Base-by-base conservation (phyloP, 2,888 invertebrate species). In the Eupithecia dodoneata region DNA sequence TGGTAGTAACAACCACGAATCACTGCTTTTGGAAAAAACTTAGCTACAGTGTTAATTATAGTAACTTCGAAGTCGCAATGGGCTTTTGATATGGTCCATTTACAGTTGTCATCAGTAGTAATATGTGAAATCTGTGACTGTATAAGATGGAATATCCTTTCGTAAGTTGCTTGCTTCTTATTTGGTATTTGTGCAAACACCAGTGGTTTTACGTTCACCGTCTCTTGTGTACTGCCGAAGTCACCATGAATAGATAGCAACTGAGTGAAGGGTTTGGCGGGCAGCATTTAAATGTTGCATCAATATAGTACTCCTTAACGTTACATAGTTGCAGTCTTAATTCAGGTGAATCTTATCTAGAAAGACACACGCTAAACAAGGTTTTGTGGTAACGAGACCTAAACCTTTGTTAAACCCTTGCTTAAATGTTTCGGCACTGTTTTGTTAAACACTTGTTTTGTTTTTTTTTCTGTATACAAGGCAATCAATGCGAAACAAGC, bases 101-200 rank as follows among this genome's bases (percentile, higher is more conserved):
- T 65, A 73, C 66, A 73, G 73, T 63, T 73, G 73, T 73, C 73
- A 47, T 45, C 73, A n/a, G 59, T 63, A 73, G 73, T 73, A 73
- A 73, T 73, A 67, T 66, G 67, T 67, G 67, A 45, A 71, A 71
- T 75, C 71, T 75, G 75, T 75, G 72, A 76, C 76, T 76, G 76
- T 72, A 55, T 67, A 76, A 63, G 18, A 63, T 63, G 63, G 10
- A 41, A 30, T 73, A 72, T 55, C 67, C 66, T 67, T 49, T 52
- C 30, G 59, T 74, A 74, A 74, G 69, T 76, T 63, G 59, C 70
- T 76, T 76, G 76, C 70, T 76, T 76, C 63, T 76, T 76, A 70
- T 76, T 55, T 63, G 76, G 59, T 73, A 73, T 76, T 73, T 73
- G 70, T 47, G 72, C 76, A 69, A 73, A 76, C 15, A 76, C 70